phyloP scores from a whole-genome alignment of 2,888 invertebrate genomes.

The Hecatera dysodea region DNA sequence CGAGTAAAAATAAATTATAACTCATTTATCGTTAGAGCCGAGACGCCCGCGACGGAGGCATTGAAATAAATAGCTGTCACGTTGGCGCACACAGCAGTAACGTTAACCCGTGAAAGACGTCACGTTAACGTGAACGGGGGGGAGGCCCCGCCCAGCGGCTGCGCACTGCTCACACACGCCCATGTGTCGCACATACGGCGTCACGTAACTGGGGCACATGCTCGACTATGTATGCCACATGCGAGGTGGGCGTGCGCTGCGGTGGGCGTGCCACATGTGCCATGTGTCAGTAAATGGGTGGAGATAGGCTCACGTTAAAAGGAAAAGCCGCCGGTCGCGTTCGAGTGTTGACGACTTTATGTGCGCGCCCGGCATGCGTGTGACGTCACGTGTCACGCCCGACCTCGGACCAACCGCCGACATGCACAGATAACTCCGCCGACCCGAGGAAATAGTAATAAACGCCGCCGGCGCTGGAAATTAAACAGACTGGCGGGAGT shows the following conservation, averaged over 20 bases:
- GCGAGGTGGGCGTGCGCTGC: constrained; percentile 78
- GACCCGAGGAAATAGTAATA: constrained; percentile 66
- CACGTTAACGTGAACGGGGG: constrained; percentile 80
- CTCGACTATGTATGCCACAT: constrained; percentile 75
- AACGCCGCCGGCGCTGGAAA: constrained; percentile 64
- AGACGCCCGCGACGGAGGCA: constrained; percentile 74
- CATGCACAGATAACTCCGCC: constrained; percentile 45
- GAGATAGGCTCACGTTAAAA: constrained; percentile 72
- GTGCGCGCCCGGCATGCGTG: constrained; percentile 52
- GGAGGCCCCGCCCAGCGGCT: constrained; percentile 84
- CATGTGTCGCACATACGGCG: constrained; percentile 79
- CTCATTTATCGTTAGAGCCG: constrained; percentile 87
- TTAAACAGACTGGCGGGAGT: constrained; percentile 69
- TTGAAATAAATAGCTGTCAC: constrained; percentile 86
- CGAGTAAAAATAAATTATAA: constrained; percentile 91
- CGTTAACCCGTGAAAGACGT: constrained; percentile 75
- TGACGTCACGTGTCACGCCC: constrained; percentile 59
- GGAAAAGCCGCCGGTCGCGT: constrained; percentile 68
- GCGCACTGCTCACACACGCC: constrained; percentile 84
- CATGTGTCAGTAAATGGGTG: constrained; percentile 76
- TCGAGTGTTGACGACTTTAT: constrained; percentile 59
- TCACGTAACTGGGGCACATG: constrained; percentile 82
- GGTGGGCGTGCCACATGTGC: constrained; percentile 82
- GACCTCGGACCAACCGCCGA: constrained; percentile 59
- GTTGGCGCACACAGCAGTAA: constrained; percentile 77